These are phyloP conservation scores for Axea sp. DNA, from an alignment of 2,888 invertebrate species.

Conservation along the genomic window DNA sequence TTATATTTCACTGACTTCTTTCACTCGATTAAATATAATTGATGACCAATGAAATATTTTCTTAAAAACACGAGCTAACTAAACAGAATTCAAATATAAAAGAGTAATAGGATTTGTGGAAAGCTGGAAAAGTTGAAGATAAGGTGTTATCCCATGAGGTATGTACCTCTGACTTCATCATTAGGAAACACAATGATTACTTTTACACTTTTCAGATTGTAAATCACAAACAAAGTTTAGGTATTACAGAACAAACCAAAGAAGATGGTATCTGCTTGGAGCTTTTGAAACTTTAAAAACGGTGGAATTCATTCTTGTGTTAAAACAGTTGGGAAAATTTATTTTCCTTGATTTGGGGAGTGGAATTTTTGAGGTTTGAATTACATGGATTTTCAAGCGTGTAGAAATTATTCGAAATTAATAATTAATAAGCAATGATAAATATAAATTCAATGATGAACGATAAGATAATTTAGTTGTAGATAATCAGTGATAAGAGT, in stretches of 20 bases:
- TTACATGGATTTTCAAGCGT: too few species aligned
- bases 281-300: slow-evolving; percentile 1
- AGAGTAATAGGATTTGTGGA: slow-evolving; percentile 24
- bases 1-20: too few species aligned
- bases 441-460: too few species aligned
- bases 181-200: slow-evolving; percentile 40
- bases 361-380: slow-evolving; percentile 1
- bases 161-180: slow-evolving; percentile 44
- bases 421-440: too few species aligned
- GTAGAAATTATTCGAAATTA: too few species aligned
- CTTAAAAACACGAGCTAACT: neutral
- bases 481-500: too few species aligned
- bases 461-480: too few species aligned
- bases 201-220: slow-evolving; percentile 20
- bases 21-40: neutral
- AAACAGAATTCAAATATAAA: slow-evolving; percentile 14
- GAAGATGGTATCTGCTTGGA: neutral
- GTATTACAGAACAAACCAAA: slow-evolving; percentile 13
- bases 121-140: slow-evolving; percentile 25
- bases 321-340: slow-evolving; percentile 6
- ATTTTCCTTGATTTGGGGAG: neutral
- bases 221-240: slow-evolving; percentile 25
- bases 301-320: slow-evolving; percentile 9
- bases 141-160: slow-evolving; percentile 36
- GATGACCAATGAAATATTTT: neutral